A percentile compares a stretch with the other conserved stretches of the same genome.
Conservation (phyloP, 2,797 vertebrate genomes). For the Chelon labrosus region DNA sequence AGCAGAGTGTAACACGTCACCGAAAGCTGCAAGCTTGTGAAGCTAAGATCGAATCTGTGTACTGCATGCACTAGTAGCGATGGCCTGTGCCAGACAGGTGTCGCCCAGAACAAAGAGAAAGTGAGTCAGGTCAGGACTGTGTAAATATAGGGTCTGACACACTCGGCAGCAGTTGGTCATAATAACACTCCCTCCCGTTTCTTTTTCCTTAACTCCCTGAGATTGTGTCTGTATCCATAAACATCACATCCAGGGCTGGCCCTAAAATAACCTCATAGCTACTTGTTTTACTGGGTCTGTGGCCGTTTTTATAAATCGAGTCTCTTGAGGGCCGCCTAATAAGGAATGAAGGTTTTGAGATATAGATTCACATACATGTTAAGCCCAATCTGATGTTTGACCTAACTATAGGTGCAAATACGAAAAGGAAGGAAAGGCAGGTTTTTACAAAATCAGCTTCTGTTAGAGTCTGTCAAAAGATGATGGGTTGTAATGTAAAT, state of each 20-base stretch:
- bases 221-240: slow-evolving; percentile 74
- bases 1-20: too few relatives aligned
- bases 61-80: slow-evolving; percentile 24
- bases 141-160: slow-evolving; percentile 82
- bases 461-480: slow-evolving; percentile 41
- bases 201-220: slow-evolving; percentile 63
- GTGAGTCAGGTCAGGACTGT: slow-evolving; percentile 72
- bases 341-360: not conserved
- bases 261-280: slow-evolving; percentile 61
- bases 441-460: slow-evolving; percentile 33
- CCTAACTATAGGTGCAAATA: too few relatives aligned
- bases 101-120: slow-evolving; percentile 44
- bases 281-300: slow-evolving; percentile 31
- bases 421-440: too few relatives aligned
- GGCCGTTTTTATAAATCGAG: slow-evolving; percentile 30
- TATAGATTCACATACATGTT: not conserved
- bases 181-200: slow-evolving; percentile 60
- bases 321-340: slow-evolving; percentile 18
- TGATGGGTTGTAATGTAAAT: slow-evolving; percentile 27
- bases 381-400: too few relatives aligned
- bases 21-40: not conserved
- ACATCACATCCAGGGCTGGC: slow-evolving; percentile 54
- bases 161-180: slow-evolving; percentile 47
- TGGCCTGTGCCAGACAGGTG: slow-evolving; percentile 24
- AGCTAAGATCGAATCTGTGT: slow-evolving; percentile 20